phyloP scores from a whole-genome alignment of 2,888 invertebrate species.

The Parochlus steinenii region DNA sequence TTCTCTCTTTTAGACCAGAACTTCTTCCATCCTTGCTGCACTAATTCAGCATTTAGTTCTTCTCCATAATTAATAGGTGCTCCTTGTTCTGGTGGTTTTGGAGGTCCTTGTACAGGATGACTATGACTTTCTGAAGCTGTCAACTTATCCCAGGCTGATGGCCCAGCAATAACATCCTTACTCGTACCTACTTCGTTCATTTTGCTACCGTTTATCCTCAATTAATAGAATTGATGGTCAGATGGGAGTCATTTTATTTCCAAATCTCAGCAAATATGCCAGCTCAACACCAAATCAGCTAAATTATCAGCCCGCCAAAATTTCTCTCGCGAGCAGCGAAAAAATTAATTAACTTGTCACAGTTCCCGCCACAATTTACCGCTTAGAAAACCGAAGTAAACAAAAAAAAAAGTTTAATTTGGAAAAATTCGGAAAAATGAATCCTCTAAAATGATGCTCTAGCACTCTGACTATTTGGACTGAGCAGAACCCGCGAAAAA shows the following conservation, averaged over 20 bases:
- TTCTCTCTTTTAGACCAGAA: slow-evolving; percentile 95
- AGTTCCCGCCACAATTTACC: slow-evolving; percentile 2
- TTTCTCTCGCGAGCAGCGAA: not conserved
- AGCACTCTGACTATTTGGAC: not conserved
- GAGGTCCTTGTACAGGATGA: slow-evolving; percentile 7
- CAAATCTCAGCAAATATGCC: no score
- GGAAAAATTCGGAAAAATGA: slow-evolving; percentile 5
- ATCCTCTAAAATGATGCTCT: slow-evolving; percentile 8
- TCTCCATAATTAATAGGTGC: slow-evolving; percentile 24
- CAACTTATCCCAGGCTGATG: slow-evolving; percentile 30
- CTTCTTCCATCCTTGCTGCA: slow-evolving; percentile 87
- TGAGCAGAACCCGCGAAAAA: not conserved
- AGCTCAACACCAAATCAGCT: no score
- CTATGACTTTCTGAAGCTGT: slow-evolving; percentile 21
- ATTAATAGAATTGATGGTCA: no score
- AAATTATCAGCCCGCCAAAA: no score
- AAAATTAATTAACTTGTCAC: slow-evolving; percentile 7
- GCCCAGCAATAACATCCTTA: slow-evolving; percentile 19
- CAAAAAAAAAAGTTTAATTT: slow-evolving; percentile 5
- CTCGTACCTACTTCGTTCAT: slow-evolving; percentile 21
- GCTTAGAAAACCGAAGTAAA: slow-evolving; percentile 2
- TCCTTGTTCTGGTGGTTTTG: slow-evolving; percentile 2
- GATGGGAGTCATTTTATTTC: no score
- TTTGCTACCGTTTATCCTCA: no score
- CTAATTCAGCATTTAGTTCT: slow-evolving; percentile 27